Evolutionary conservation across 2,797 vertebrate genomes (phyloP).

Genomic region (Brachymystax lenok): DNA sequence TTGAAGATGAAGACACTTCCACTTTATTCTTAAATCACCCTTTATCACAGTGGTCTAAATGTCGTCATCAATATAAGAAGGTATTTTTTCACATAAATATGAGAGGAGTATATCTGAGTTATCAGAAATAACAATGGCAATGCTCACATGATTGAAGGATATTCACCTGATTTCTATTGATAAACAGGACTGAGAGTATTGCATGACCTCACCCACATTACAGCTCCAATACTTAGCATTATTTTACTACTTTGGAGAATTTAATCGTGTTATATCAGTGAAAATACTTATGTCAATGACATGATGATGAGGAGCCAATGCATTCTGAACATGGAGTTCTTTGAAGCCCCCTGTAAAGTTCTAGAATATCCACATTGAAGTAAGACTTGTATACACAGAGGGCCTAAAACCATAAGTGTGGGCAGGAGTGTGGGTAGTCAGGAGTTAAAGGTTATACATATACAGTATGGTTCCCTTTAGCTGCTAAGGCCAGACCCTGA

Average conservation of each 20-base stretch:
- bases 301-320: not conserved
- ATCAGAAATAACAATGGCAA: not conserved
- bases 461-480: constrained; percentile 40
- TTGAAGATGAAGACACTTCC: not conserved
- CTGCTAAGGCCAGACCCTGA: constrained; percentile 31
- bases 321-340: constrained; percentile 3
- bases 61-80: not conserved
- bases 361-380: constrained; percentile 39
- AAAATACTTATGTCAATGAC: not conserved
- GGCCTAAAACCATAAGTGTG: constrained; percentile 55
- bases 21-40: not conserved
- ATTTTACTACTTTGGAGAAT: not conserved
- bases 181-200: not conserved
- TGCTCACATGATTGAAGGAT: not conserved
- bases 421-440: constrained; percentile 61
- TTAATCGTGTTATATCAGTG: not conserved
- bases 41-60: not conserved
- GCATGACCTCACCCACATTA: not conserved
- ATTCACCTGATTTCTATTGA: not conserved
- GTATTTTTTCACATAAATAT: not conserved
- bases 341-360: constrained; percentile 11
- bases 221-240: not conserved
- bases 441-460: constrained; percentile 44
- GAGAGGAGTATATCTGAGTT: not conserved
- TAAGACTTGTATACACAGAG: constrained; percentile 28